Base-by-base conservation (phyloP, 1,140 invertebrate species). In the Amyelois transitella region DNA sequence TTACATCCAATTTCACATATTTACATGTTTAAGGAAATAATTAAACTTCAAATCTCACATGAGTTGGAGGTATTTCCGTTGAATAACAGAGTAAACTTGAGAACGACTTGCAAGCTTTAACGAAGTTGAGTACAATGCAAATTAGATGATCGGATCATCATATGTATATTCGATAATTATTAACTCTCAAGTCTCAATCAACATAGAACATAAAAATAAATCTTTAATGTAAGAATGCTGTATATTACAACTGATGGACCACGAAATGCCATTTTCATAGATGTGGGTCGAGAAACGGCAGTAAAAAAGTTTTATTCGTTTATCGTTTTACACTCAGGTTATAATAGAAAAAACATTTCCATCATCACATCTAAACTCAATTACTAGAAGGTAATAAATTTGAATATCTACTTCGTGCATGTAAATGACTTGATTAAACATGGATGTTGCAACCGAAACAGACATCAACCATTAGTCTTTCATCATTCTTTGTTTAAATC, bases 401-500 rank as follows among this genome's bases (percentile, higher is more conserved):
- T 32, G 45, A 74, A 75, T 73, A 74, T 72, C 64, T 60, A 71
- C 65, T 72, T 58, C 51, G 54, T 47, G 58, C 62, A 80, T 82
- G 71, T 66, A 78, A 85, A 85, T 81, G 75, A 78, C 62, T 74
- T 72, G 72, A 82, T 82, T 74, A 81, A 82, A 80, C 71, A 83
- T 73, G 48, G 69, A 69, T 69, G 69, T 73, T 69, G 66, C 71
- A 74, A 79, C 62, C 66, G 66, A 74, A 84, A 72, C 72, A 66
- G 70, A 77, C 75, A 57, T 76, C 54, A 52, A 71, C 71, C 80
- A 79, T 79, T 81, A 81, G 72, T 78, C 72, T 82, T 83, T 82
- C 72, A 77, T 72, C 74, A 75, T 83, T 78, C 76, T 81, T 85
- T 85, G 81, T 84, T 85, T 84, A 72, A 65, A 76, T 75, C 70